phyloP scores from a whole-genome alignment of 2,797 vertebrate species.

The Sebastes steindachneri region DNA sequence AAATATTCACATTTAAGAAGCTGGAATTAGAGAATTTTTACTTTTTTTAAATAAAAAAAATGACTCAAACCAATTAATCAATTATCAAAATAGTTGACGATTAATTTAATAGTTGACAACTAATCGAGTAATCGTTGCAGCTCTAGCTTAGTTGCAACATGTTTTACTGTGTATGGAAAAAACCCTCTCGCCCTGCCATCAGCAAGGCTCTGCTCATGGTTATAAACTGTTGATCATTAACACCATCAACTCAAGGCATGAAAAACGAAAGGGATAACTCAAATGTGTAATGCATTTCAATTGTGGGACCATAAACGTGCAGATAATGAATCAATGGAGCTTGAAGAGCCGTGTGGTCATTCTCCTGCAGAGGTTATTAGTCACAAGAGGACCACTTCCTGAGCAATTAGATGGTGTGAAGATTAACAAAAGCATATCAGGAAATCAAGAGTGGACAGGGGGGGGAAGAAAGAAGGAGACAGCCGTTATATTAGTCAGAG shows the following conservation, averaged over 20 bases:
- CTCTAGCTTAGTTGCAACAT: not conserved
- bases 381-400: not conserved
- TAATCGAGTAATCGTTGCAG: too few species aligned
- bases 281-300: not conserved
- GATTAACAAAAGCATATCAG: not conserved
- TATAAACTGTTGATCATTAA: not conserved
- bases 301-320: not conserved
- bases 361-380: slow-evolving; percentile 3
- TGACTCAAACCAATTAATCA: too few species aligned
- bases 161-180: not conserved
- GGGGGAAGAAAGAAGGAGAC: not conserved
- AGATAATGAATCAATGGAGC: not conserved
- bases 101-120: too few species aligned
- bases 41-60: too few species aligned
- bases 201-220: not conserved
- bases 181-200: not conserved
- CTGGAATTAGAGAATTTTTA: too few species aligned
- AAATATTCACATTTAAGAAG: too few species aligned
- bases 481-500: not conserved
- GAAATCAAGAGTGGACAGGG: not conserved
- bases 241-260: not conserved
- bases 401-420: slow-evolving; percentile 6
- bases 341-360: not conserved
- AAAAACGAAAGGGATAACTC: slow-evolving; percentile 5
- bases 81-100: too few species aligned